Base-by-base conservation (phyloP, 1,140 invertebrate genomes). In the Lepidostoma basale region DNA sequence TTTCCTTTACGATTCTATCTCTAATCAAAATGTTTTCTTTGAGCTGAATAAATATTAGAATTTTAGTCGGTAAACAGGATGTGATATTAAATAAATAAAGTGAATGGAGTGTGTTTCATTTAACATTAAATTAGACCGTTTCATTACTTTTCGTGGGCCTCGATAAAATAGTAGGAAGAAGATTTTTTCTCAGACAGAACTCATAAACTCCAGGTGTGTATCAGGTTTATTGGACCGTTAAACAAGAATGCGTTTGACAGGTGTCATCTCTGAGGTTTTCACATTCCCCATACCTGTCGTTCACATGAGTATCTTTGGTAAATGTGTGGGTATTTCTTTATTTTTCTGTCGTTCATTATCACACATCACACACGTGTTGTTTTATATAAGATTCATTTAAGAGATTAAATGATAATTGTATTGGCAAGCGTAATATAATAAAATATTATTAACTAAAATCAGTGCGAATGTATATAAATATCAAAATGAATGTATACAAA, bases 211-310 rank as follows among this genome's bases (percentile, higher is more conserved):
- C 22, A n/a, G 45, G 45, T 23, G 45, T 49, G 45, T 49, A 22
- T 49, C 45, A 5, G 45, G 18, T 49, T 23, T 26, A 49, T 49
- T 49, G 45, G 45, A 23, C 45, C 45, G 45, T 49, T 22, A 33
- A 33, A 39, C 23, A 26, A 54, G 59, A 54, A 63, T 69, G 60
- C 60, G 52, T 69, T 69, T 69, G 67, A 69, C 67, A 64, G 59
- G 44, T 64, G 60, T 69, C 60, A 47, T 45, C 65, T 47, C 14
- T 10, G 45, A n/a, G 45, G 45, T 23, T 23, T 23, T 49, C 45
- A 26, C 20, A 49, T 49, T 49, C 45, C n/a, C n/a, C n/a, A n/a
- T n/a, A n/a, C n/a, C n/a, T n/a, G n/a, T n/a, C n/a, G n/a, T n/a
- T n/a, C n/a, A n/a, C n/a, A n/a, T n/a, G n/a, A n/a, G n/a, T n/a